A percentile compares a stretch with the other conserved stretches of the same genome.
Conservation (phyloP, 2,888 invertebrate species). For the Scaeva pyrastri region DNA sequence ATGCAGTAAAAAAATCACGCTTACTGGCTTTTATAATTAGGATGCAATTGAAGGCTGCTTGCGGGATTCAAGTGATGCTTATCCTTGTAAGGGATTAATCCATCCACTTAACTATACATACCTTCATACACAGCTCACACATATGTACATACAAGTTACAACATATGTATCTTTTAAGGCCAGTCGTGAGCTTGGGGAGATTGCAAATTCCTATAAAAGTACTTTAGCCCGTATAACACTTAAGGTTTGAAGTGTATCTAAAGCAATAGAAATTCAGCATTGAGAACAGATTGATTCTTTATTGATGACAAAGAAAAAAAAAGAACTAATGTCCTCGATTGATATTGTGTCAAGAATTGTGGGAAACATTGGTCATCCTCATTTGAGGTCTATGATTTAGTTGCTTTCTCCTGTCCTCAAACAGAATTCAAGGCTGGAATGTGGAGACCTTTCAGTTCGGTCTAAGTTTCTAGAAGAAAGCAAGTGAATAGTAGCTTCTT, state of each 20-base stretch:
- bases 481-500: too few species aligned
- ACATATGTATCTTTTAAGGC: background rate
- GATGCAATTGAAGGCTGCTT: slow-evolving; percentile 27
- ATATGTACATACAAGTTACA: too few species aligned
- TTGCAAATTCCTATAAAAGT: background rate
- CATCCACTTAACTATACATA: background rate
- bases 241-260: background rate
- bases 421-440: too few species aligned
- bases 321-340: slow-evolving; percentile 4
- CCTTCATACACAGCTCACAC: background rate
- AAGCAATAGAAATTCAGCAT: background rate
- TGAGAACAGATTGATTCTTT: background rate
- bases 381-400: too few species aligned
- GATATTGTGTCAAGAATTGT: background rate
- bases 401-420: too few species aligned
- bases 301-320: background rate
- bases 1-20: slow-evolving; percentile 11
- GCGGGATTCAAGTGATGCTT: slow-evolving; percentile 20
- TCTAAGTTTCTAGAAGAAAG: too few species aligned
- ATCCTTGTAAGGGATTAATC: slow-evolving; percentile 48
- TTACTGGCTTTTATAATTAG: slow-evolving; percentile 51
- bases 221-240: background rate
- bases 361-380: too few species aligned
- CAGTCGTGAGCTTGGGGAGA: background rate
- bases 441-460: too few species aligned